phyloP scores from a whole-genome alignment of 37 sponge, comb jelly and placozoan species.

The Corticium candelabrum region DNA sequence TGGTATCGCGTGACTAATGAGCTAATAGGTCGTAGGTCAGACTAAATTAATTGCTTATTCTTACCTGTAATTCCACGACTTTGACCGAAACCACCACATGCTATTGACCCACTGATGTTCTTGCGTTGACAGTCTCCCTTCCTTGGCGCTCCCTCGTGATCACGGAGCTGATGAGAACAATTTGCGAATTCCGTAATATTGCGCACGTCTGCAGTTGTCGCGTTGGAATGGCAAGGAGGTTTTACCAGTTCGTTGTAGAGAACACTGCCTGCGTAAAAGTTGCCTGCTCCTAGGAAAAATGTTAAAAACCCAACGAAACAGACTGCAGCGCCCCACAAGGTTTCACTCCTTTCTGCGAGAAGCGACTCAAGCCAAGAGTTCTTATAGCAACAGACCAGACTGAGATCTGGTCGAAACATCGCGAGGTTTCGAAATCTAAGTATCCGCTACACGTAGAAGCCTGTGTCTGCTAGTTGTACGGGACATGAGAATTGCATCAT shows the following conservation, averaged over 20 bases:
- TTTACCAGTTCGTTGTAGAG: not conserved
- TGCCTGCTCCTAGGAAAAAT: not conserved
- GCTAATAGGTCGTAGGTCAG: not conserved
- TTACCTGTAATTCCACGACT: not conserved
- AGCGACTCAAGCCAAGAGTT: no score
- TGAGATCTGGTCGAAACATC: no score
- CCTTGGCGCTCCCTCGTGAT: not conserved
- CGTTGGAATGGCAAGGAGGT: not conserved
- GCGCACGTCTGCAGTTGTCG: no score
- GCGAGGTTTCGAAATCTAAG: no score
- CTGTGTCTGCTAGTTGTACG: no score
- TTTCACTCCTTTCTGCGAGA: no score
- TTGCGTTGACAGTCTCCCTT: not conserved
- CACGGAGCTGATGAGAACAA: not conserved
- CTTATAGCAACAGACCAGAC: no score
- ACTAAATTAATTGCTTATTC: not conserved
- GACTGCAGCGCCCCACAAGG: no score
- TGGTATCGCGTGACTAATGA: no score
- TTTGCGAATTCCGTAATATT: not conserved
- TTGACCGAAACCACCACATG: not conserved
- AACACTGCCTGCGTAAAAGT: not conserved
- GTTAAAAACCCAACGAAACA: not conserved
- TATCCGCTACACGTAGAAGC: no score
- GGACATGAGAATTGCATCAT: no score
- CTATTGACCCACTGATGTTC: not conserved